A percentile compares a stretch with the other conserved stretches of the same genome.
phyloP scores from a whole-genome alignment of 2,113 vertebrate species.

The Oryzias celebensis region DNA sequence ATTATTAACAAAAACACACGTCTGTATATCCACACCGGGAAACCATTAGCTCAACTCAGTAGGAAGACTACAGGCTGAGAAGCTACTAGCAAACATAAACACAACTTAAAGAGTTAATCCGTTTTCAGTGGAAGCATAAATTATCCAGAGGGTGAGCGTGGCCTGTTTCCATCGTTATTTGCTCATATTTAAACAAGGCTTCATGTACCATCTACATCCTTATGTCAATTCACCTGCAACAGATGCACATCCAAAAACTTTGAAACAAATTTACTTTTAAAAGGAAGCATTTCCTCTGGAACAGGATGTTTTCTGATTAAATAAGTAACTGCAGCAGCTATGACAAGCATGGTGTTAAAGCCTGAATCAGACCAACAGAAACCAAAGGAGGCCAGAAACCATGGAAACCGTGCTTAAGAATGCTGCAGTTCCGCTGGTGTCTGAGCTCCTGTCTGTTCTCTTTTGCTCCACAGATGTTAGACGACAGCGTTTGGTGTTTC shows the following conservation, averaged over 20 bases:
- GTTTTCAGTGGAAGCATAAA: slow-evolving; percentile 19
- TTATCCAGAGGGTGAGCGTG: neutral
- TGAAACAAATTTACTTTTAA: no score
- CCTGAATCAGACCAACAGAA: slow-evolving; percentile 4
- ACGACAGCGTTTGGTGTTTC: slow-evolving; percentile 67
- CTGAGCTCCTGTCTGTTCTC: slow-evolving; percentile 39
- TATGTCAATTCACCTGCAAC: no score
- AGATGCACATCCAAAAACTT: no score
- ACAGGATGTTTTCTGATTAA: neutral
- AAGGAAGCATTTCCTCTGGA: neutral
- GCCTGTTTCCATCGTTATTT: no score
- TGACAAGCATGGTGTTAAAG: slow-evolving; percentile 26
- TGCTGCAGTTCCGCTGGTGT: slow-evolving; percentile 18
- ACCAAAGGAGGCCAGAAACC: slow-evolving; percentile 29
- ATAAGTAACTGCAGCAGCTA: slow-evolving; percentile 4
- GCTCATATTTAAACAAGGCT: no score
- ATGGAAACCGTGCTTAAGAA: neutral
- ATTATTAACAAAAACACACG: no score
- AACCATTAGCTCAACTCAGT: no score
- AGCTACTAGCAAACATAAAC: no score
- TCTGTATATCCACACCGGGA: no score
- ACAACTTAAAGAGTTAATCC: no score
- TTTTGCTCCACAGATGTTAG: slow-evolving; percentile 61
- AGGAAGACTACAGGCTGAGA: no score
- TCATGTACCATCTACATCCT: no score